These are phyloP conservation scores for Macrophya annulata DNA, from an alignment of 2,888 invertebrate genomes.

Conservation along the genomic window DNA sequence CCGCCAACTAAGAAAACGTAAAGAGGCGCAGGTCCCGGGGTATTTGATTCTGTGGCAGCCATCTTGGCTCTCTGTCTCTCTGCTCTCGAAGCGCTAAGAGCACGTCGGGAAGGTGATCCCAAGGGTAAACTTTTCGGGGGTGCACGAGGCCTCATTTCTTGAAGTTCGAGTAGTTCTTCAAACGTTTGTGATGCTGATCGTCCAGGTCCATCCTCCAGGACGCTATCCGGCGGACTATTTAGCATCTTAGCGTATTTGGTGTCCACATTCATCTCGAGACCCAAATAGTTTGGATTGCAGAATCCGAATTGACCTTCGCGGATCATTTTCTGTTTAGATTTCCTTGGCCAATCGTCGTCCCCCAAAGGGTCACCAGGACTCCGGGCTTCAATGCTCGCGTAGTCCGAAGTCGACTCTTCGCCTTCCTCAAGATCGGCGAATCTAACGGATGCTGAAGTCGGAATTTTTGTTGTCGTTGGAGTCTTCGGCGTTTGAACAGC, in stretches of 20 bases:
- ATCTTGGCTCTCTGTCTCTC: slow-evolving; percentile 79
- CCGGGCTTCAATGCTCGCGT: slow-evolving; percentile 87
- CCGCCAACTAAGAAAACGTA: slow-evolving; percentile 90
- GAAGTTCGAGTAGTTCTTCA: slow-evolving; percentile 75
- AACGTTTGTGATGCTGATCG: slow-evolving; percentile 76
- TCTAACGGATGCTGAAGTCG: slow-evolving; percentile 83
- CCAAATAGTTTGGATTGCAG: slow-evolving; percentile 89
- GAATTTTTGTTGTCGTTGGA: slow-evolving; percentile 78
- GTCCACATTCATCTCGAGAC: slow-evolving; percentile 81
- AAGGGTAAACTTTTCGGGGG: slow-evolving; percentile 81
- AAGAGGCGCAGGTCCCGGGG: slow-evolving; percentile 81
- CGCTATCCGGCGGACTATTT: slow-evolving; percentile 85
- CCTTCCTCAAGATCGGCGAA: slow-evolving; percentile 82
- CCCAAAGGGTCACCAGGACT: slow-evolving; percentile 77
- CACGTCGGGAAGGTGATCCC: slow-evolving; percentile 80
- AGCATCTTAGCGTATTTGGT: slow-evolving; percentile 80
- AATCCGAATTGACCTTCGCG: slow-evolving; percentile 84
- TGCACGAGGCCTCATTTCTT: slow-evolving; percentile 74
- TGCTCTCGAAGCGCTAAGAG: slow-evolving; percentile 82
- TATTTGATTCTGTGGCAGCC: slow-evolving; percentile 73
- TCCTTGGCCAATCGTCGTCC: slow-evolving; percentile 75
- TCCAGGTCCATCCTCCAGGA: slow-evolving; percentile 81
- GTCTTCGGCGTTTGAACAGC: slow-evolving; percentile 79
- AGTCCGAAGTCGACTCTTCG: slow-evolving; percentile 88
- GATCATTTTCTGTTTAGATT: slow-evolving; percentile 65